Percentiles rank a stretch among this genome's conserved stretches.
Evolutionary conservation across 2,888 invertebrate species (phyloP).

Genomic region (Coelopa pilipes): DNA sequence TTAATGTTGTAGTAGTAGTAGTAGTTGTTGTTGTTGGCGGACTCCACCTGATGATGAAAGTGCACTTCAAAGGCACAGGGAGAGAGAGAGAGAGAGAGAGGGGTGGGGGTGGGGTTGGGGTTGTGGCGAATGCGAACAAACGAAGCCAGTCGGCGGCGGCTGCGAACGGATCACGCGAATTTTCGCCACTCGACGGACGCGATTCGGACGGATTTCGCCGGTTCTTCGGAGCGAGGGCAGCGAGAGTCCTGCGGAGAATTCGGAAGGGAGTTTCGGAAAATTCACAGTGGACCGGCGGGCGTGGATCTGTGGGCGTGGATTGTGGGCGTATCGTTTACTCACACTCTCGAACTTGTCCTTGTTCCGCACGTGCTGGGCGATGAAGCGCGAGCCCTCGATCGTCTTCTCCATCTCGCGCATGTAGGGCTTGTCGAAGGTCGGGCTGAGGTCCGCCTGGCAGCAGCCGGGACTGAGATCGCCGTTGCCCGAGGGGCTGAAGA

Average conservation of each 20-base stretch:
- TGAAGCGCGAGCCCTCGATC: constrained; percentile 91
- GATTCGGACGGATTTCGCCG: too few species aligned
- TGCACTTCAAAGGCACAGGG: constrained; percentile 42
- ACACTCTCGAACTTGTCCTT: constrained; percentile 95
- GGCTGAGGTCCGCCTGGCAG: constrained; percentile 74
- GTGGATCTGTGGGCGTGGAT: too few species aligned
- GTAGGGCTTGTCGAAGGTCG: constrained; percentile 84
- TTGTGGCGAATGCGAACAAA: too few species aligned
- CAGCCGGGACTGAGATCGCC: constrained; percentile 70
- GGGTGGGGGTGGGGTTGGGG: too few species aligned
- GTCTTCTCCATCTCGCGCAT: constrained; percentile 91
- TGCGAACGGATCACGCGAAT: too few species aligned
- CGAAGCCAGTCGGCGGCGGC: too few species aligned
- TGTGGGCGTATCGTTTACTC: constrained; percentile 68
- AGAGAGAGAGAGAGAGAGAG: too few species aligned
- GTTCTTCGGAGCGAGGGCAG: too few species aligned
- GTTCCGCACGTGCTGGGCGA: constrained; percentile 94
- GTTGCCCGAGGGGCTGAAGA: constrained; percentile 78
- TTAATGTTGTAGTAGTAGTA: not conserved
- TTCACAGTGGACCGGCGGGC: too few species aligned
- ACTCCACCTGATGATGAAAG: not conserved
- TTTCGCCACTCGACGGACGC: too few species aligned
- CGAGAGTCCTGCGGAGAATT: too few species aligned
- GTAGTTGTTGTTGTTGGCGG: not conserved
- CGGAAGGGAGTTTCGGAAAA: too few species aligned